phyloP scores from a whole-genome alignment of 2,113 vertebrate species.

The Erinaceus europaeus region DNA sequence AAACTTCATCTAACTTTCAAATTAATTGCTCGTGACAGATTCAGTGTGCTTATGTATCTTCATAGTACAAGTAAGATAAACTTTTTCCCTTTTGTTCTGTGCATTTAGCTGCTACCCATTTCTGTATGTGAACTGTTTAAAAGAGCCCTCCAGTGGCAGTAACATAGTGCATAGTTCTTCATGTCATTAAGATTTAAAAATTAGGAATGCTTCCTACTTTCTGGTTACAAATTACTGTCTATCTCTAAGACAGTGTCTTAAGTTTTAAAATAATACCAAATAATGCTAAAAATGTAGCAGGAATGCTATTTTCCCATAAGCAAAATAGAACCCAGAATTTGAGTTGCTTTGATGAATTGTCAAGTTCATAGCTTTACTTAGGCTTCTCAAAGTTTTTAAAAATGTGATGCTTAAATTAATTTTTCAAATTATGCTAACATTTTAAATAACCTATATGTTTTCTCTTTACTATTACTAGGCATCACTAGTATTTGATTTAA shows the following conservation, averaged over 20 bases:
- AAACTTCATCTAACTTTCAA: background rate
- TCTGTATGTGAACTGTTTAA: background rate
- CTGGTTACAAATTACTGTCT: background rate
- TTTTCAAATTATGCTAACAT: slow-evolving; percentile 16
- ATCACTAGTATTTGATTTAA: slow-evolving; percentile 84
- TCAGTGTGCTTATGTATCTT: background rate
- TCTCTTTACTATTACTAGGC: slow-evolving; percentile 81
- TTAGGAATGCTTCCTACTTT: slow-evolving; percentile 6
- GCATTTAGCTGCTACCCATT: background rate
- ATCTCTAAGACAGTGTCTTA: background rate
- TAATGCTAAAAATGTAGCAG: background rate
- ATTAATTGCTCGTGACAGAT: background rate
- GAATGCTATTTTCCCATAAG: background rate
- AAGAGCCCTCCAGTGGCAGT: background rate
- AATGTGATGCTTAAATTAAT: slow-evolving; percentile 35
- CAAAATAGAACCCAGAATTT: background rate
- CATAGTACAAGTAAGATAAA: background rate
- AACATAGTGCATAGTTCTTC: background rate
- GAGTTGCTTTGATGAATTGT: slow-evolving; percentile 38
- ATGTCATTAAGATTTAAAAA: background rate
- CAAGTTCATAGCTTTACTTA: background rate
- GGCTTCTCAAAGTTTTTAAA: background rate
- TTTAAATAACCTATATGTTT: slow-evolving; percentile 44
- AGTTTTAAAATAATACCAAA: background rate
- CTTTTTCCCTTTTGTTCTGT: background rate